These are phyloP conservation scores for Myotis lucifugus DNA, from an alignment of 2,113 vertebrate genomes.

Conservation along the genomic window DNA sequence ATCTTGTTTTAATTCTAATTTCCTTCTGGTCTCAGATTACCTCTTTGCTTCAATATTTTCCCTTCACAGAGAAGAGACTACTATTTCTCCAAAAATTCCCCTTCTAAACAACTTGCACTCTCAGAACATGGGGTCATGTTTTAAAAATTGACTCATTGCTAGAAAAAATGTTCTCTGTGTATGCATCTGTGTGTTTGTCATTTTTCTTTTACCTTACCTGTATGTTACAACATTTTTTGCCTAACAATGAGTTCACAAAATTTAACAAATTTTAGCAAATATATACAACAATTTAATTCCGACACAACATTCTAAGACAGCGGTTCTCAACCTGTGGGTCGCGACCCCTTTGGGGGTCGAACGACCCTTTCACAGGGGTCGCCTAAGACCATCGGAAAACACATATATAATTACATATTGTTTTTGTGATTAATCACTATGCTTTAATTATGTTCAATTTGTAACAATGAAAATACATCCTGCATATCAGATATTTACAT, in stretches of 20 bases:
- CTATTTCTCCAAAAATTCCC: neutral
- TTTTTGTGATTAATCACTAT: too few relatives aligned
- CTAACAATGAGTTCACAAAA: neutral
- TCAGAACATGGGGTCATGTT: neutral
- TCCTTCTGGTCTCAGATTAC: constrained; percentile 43
- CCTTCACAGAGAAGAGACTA: neutral
- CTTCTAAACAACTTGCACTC: neutral
- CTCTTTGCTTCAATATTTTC: constrained; percentile 36
- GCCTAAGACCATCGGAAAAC: too few relatives aligned
- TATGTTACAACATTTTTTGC: neutral
- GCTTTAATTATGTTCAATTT: too few relatives aligned
- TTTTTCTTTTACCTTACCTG: neutral
- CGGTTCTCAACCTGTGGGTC: too few relatives aligned
- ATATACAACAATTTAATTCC: neutral
- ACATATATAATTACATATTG: too few relatives aligned
- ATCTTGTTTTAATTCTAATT: constrained; percentile 53
- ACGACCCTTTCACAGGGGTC: too few relatives aligned
- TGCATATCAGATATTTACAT: too few relatives aligned
- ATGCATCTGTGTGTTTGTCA: neutral
- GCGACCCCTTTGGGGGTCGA: too few relatives aligned
- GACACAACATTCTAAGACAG: constrained; percentile 25
- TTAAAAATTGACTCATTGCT: neutral
- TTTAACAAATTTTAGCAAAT: constrained; percentile 38
- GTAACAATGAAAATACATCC: too few relatives aligned
- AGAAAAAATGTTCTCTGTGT: neutral